These are phyloP conservation scores for Sus scrofa DNA, from an alignment of 2,113 vertebrate genomes.

Conservation along the genomic window T2T-Sscrofa CM000816.6:52922001-52922500, in stretches of 20 bases:
- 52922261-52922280: neutral
- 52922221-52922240: constrained; percentile 6
- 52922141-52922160: neutral
- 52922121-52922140: too few relatives aligned
- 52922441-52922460: neutral
- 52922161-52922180: neutral
- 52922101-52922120: too few relatives aligned
- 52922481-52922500: neutral
- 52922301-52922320: neutral
- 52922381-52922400: neutral
- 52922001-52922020: too few relatives aligned
- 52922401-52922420: neutral
- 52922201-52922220: neutral
- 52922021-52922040: too few relatives aligned
- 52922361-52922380: neutral
- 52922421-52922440: constrained; percentile 38
- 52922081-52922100: too few relatives aligned
- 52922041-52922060: too few relatives aligned
- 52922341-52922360: neutral
- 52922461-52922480: constrained; percentile 36
- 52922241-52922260: neutral
- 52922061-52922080: too few relatives aligned
- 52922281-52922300: neutral
- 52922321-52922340: neutral
- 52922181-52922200: neutral